Conservation (phyloP, 2,113 vertebrate genomes). For the Xenotilapia caudafasciata region DNA sequence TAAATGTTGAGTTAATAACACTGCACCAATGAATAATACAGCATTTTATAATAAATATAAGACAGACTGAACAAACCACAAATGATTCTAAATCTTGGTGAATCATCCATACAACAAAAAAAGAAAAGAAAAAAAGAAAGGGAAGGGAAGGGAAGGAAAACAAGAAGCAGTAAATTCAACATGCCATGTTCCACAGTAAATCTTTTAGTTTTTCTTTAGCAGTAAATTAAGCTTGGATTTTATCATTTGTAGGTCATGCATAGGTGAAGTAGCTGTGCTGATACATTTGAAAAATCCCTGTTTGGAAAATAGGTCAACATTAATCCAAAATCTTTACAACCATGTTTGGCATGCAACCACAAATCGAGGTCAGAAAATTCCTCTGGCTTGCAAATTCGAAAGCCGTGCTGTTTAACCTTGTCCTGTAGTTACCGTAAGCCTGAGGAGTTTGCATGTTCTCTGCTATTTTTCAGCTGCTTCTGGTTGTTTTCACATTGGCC, state of each 20-base stretch:
- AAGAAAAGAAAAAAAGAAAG: fast-evolving
- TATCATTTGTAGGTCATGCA: neutral
- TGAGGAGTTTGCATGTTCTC: neutral
- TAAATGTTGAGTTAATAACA: neutral
- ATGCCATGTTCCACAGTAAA: neutral
- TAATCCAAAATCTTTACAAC: neutral
- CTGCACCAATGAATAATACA: neutral
- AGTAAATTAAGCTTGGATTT: neutral
- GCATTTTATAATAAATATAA: neutral
- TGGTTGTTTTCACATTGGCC: neutral
- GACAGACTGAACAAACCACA: neutral
- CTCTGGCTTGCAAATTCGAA: neutral
- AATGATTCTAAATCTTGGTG: neutral
- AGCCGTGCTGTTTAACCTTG: neutral
- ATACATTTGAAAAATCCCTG: neutral
- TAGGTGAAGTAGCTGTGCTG: neutral
- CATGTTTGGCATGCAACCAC: neutral
- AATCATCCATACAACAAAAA: neutral
- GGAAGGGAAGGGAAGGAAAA: neutral
- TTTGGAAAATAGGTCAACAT: constrained; percentile 3
- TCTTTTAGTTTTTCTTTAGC: neutral
- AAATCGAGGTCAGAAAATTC: neutral
- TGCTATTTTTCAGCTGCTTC: neutral
- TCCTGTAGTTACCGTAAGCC: neutral
- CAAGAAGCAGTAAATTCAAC: neutral